These are phyloP conservation scores for Notodromas monacha DNA, from an alignment of 2,888 invertebrate genomes.

Conservation along the genomic window DNA sequence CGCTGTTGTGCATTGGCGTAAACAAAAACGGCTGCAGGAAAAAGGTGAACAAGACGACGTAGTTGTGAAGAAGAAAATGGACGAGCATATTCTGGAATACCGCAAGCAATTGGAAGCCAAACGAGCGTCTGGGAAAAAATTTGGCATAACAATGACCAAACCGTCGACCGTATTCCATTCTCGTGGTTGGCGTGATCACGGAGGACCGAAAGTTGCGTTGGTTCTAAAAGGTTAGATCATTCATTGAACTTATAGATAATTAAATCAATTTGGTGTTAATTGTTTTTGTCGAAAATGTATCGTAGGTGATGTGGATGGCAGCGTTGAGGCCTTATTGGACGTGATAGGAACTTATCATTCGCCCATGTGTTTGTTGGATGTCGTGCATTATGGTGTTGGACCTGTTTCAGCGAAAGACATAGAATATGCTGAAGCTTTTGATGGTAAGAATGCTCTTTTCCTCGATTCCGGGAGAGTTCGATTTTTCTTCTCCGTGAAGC, in stretches of 20 bases:
- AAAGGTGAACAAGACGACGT: constrained; percentile 27
- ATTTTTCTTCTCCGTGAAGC: not conserved
- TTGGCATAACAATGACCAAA: too few relatives aligned
- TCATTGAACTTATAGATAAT: too few relatives aligned
- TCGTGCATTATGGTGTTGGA: constrained; percentile 72
- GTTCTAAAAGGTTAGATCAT: too few relatives aligned
- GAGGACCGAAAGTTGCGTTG: too few relatives aligned
- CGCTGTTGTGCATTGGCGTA: constrained; percentile 30
- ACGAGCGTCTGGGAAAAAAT: too few relatives aligned
- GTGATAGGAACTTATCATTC: constrained; percentile 52
- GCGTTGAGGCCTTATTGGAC: constrained; percentile 74
- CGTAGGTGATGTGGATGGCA: constrained; percentile 76
- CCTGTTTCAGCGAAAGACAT: constrained; percentile 46
- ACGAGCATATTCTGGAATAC: constrained; percentile 29
- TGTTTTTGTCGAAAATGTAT: not conserved
- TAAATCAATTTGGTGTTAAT: too few relatives aligned
- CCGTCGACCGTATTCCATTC: too few relatives aligned
- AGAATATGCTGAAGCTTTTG: constrained; percentile 37
- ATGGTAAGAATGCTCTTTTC: constrained; percentile 17
- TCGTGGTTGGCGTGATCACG: too few relatives aligned
- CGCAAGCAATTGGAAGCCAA: constrained; percentile 24
- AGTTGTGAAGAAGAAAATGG: constrained; percentile 28
- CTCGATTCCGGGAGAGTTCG: not conserved
- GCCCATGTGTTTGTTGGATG: constrained; percentile 35
- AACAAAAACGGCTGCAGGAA: constrained; percentile 23